Evolutionary conservation across 2,888 invertebrate species (phyloP).

Genomic region (Apotomis turbidana): DNA sequence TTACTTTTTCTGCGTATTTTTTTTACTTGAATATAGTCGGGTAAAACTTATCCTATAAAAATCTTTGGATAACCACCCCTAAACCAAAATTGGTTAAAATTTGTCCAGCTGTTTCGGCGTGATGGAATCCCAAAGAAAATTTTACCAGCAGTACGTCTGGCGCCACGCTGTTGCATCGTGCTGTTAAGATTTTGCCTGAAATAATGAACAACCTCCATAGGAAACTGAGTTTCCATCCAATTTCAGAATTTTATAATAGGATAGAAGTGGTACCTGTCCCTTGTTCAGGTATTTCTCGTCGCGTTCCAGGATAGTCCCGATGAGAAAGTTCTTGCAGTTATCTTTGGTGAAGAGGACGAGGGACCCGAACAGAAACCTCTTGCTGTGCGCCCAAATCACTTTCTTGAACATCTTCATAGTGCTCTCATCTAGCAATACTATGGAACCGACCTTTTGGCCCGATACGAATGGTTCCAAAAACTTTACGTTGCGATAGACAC

Average conservation of each 20-base stretch:
- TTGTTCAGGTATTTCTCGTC: slow-evolving; percentile 61
- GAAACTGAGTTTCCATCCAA: no score
- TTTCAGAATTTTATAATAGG: background rate
- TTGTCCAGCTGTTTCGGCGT: no score
- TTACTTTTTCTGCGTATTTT: no score
- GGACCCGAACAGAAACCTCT: slow-evolving; percentile 87
- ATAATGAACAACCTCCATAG: no score
- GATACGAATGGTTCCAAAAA: slow-evolving; percentile 67
- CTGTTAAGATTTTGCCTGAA: no score
- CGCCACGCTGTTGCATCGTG: no score
- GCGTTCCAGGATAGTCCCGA: slow-evolving; percentile 86
- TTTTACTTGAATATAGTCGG: no score
- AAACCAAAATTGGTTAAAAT: no score
- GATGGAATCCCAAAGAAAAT: no score
- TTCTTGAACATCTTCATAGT: slow-evolving; percentile 59
- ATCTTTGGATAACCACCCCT: no score
- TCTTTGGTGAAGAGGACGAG: slow-evolving; percentile 88
- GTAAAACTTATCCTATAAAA: no score
- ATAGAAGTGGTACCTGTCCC: slow-evolving; percentile 60
- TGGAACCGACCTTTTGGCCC: slow-evolving; percentile 64
- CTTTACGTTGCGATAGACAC: slow-evolving; percentile 71
- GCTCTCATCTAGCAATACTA: slow-evolving; percentile 60
- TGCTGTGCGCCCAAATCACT: slow-evolving; percentile 72
- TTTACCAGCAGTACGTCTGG: no score
- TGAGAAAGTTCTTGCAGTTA: slow-evolving; percentile 85